Percentiles rank a stretch among this genome's conserved stretches.
phyloP scores from a whole-genome alignment of 2,113 vertebrate genomes.

The Barnardius zonarius region DNA sequence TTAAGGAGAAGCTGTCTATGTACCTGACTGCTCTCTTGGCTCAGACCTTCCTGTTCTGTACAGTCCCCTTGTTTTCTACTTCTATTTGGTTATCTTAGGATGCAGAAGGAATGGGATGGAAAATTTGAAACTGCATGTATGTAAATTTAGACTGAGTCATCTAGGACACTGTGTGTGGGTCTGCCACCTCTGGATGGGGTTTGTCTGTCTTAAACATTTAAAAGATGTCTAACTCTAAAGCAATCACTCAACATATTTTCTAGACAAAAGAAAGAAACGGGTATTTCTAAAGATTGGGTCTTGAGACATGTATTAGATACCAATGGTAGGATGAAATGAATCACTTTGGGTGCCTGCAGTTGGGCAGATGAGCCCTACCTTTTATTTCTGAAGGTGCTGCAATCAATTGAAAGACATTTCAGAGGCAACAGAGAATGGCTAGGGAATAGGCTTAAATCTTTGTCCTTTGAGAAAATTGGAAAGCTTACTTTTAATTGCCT shows the following conservation, averaged over 20 bases:
- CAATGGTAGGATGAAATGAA: background rate
- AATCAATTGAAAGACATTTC: background rate
- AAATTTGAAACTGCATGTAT: background rate
- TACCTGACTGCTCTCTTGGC: background rate
- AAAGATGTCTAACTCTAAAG: background rate
- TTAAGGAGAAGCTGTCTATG: background rate
- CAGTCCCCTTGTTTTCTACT: background rate
- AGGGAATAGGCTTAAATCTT: background rate
- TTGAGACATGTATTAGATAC: background rate
- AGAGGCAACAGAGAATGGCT: background rate
- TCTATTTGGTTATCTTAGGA: background rate
- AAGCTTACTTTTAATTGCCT: background rate
- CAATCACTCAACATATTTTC: background rate
- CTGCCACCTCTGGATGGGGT: background rate
- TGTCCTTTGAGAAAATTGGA: background rate
- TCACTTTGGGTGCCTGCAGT: background rate
- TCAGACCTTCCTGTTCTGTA: background rate
- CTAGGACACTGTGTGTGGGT: background rate
- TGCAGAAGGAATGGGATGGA: background rate
- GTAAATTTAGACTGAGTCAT: background rate
- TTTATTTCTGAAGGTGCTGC: background rate
- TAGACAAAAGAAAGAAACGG: background rate
- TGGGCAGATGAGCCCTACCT: background rate
- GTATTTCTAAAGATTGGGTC: background rate
- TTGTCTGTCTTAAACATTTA: background rate